Percentiles rank a stretch among this genome's conserved stretches.
Evolutionary conservation across 2,888 invertebrate species (phyloP).

Genomic region (Lochmaea crataegi): DNA sequence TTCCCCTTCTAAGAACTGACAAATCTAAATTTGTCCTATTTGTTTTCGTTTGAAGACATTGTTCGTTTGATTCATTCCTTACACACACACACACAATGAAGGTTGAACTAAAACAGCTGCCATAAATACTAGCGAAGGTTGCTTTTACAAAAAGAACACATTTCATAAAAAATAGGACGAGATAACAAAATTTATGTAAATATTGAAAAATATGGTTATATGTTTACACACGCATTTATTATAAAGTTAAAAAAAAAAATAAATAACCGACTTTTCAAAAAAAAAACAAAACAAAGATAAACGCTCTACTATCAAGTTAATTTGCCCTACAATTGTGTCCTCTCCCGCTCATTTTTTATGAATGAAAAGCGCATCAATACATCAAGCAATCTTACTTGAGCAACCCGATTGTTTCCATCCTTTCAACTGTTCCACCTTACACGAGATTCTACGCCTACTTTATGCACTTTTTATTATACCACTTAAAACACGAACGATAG

Average conservation of each 20-base stretch:
- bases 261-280: too few relatives aligned
- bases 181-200: too few relatives aligned
- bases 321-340: slow-evolving; percentile 18
- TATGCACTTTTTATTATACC: slow-evolving; percentile 24
- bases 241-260: too few relatives aligned
- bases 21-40: slow-evolving; percentile 23
- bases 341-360: slow-evolving; percentile 35
- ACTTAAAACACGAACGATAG: slow-evolving; percentile 41
- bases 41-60: slow-evolving; percentile 19
- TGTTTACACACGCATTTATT: too few relatives aligned
- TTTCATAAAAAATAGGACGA: too few relatives aligned
- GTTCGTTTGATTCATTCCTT: not conserved
- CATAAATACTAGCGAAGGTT: too few relatives aligned
- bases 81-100: not conserved
- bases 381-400: slow-evolving; percentile 41
- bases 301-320: slow-evolving; percentile 13
- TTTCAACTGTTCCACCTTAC: slow-evolving; percentile 25
- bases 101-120: not conserved
- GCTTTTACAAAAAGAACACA: too few relatives aligned
- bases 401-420: slow-evolving; percentile 35
- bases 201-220: too few relatives aligned
- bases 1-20: slow-evolving; percentile 9
- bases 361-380: slow-evolving; percentile 34
- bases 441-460: slow-evolving; percentile 30
- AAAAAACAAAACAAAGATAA: not conserved